A percentile compares a stretch with the other conserved stretches of the same genome.
Evolutionary conservation across 2,113 vertebrate genomes (phyloP).

Genomic region (Notarius lentiginosus): DNA sequence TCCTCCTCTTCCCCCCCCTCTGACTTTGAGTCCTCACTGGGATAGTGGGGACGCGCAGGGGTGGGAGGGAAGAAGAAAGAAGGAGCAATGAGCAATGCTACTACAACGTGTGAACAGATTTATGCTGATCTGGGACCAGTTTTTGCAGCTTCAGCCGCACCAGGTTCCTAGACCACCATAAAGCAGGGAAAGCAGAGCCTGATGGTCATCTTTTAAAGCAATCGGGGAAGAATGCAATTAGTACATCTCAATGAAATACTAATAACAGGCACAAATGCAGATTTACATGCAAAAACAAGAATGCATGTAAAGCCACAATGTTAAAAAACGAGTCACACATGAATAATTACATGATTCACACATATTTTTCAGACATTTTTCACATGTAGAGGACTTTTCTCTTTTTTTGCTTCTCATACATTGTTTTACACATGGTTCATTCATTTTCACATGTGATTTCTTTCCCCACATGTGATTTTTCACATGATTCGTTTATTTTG

Average conservation of each 20-base stretch:
- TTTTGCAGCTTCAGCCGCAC: neutral
- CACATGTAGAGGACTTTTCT: neutral
- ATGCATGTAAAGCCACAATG: slow-evolving; percentile 1
- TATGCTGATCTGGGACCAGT: slow-evolving; percentile 25
- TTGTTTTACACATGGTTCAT: neutral
- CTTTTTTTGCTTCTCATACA: neutral
- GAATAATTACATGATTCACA: neutral
- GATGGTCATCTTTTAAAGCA: neutral
- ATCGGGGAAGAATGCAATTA: neutral
- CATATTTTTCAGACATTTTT: neutral
- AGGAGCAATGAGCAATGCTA: neutral
- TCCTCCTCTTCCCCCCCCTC: slow-evolving; percentile 70
- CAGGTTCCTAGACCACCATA: slow-evolving; percentile 25
- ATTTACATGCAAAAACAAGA: neutral
- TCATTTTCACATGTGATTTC: neutral
- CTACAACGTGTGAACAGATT: neutral
- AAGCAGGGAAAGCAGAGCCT: slow-evolving; percentile 5
- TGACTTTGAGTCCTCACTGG: slow-evolving; percentile 46
- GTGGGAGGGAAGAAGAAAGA: slow-evolving; percentile 20
- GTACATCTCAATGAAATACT: neutral
- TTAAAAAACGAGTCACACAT: slow-evolving; percentile 25
- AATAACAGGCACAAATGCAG: neutral
- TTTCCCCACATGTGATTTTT: too few species aligned
- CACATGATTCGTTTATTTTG: too few species aligned
- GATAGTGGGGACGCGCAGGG: slow-evolving; percentile 9